Evolutionary conservation across 2,113 vertebrate species (phyloP).

Genomic region (Coptodon rendalli): DNA sequence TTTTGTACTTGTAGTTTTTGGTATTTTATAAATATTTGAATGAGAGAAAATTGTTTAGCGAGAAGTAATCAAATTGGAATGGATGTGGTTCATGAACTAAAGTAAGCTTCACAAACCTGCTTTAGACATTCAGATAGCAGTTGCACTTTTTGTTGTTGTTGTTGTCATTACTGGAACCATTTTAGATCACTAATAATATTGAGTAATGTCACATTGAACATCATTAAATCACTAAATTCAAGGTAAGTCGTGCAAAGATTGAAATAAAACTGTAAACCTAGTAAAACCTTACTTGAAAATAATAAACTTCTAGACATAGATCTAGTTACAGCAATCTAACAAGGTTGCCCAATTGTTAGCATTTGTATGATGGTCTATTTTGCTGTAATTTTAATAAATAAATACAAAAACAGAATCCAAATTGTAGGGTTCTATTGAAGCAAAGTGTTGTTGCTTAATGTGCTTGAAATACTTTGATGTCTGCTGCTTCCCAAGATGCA

Average conservation of each 20-base stretch:
- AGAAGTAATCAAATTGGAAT: neutral
- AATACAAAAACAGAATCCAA: neutral
- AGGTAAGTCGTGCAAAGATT: neutral
- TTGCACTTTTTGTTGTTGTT: neutral
- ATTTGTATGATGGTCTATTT: neutral
- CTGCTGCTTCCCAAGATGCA: neutral
- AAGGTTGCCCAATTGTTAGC: neutral
- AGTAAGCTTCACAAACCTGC: neutral
- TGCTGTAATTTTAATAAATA: neutral
- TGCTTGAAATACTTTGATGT: conserved; percentile 14
- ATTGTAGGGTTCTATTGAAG: neutral
- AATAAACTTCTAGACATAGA: neutral
- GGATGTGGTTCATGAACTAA: neutral
- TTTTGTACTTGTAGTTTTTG: neutral
- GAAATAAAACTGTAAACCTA: neutral
- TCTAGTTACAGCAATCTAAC: neutral
- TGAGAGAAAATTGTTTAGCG: neutral
- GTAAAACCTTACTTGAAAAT: neutral
- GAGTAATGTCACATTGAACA: neutral
- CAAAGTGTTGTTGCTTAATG: conserved; percentile 1
- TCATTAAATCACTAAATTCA: neutral
- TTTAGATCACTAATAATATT: neutral
- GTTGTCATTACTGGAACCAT: neutral
- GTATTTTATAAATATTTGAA: neutral
- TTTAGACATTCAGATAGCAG: neutral